phyloP scores from a whole-genome alignment of 2,113 vertebrate genomes.

The Lucifuga dentata region DNA sequence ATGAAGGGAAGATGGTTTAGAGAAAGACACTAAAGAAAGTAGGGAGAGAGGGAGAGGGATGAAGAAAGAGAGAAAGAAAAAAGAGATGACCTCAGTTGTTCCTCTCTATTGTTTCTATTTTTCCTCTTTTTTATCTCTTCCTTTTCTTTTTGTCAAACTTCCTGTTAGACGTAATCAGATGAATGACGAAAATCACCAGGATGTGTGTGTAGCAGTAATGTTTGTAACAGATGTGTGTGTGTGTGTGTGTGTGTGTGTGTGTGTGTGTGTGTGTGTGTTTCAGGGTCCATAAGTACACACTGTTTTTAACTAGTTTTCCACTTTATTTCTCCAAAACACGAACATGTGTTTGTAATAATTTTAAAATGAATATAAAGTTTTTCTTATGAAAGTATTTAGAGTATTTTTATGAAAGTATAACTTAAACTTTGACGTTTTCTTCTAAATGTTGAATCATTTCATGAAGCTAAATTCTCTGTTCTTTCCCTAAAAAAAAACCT shows the following conservation, averaged over 20 bases:
- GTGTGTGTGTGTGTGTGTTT: constrained; percentile 6
- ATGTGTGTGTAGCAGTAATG: too few species aligned
- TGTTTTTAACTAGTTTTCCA: constrained; percentile 29
- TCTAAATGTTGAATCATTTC: constrained; percentile 2
- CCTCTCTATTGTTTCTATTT: constrained; percentile 12
- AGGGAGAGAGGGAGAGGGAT: background rate
- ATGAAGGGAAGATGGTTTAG: background rate
- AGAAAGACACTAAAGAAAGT: background rate
- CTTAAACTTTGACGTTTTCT: constrained; percentile 36
- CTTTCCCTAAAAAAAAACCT: constrained; percentile 13
- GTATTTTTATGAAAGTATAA: constrained; percentile 17
- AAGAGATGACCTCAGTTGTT: background rate
- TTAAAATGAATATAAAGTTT: constrained; percentile 31
- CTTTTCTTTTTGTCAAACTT: constrained; percentile 17
- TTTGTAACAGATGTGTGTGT: too few species aligned
- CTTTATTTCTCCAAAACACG: constrained; percentile 30
- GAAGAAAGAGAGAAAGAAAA: background rate
- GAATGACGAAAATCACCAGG: too few species aligned
- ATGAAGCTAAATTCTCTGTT: constrained; percentile 8
- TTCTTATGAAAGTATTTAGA: constrained; percentile 36
- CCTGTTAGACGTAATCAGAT: constrained; percentile 26
- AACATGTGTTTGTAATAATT: constrained; percentile 7
- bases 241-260: too few species aligned
- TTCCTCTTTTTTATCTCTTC: constrained; percentile 13
- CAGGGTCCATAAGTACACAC: constrained; percentile 22